Evolutionary conservation across 2,888 invertebrate genomes (phyloP), one percentile per base, ranked within the genome.

Genomic region (Drosophila neutralis): DNA sequence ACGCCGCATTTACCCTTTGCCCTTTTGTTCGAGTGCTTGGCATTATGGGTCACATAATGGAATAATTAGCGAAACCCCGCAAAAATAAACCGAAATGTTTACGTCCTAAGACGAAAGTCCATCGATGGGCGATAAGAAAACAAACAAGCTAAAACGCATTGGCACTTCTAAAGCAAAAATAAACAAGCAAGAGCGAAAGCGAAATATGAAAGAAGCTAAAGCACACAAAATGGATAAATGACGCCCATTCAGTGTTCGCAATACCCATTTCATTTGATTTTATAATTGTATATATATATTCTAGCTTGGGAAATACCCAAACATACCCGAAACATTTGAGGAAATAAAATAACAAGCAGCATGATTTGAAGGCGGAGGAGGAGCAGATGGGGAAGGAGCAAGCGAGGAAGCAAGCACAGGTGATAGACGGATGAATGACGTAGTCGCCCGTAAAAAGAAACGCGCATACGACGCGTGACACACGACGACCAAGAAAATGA

Each of bases 391-490:
- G 21, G 35, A 29, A 49, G 33, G 10, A 24, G 54, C 21, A 48
- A 4, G 45, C 29, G 33, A 48, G 57, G 36, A 58, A 58, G 54
- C 67, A 60, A 27, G 63, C 62, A 83, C 74, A 87, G 80, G 82
- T 83, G 86, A 80, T 75, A 76, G 62, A 66, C 56, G 65, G 77
- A 83, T 53, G 60, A 76, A 86, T 86, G 89, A 87, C 89, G 84
- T 88, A 84, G 87, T 78, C 84, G 71, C 10, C 73, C 54, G 63
- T 63, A 66, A 82, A 82, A 84, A 76, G 70, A 81, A 84, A 82
- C 88, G 88, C 86, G 80, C 86, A 88, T 86, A 86, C 85, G 83
- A 77, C 84, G 70, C 82, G 83, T 82, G 89, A 69, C 78, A 80
- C 86, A 88, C 83, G 80, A 88, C 78, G 82, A 88, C 78, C 69